Evolutionary conservation across 2,113 vertebrate species (phyloP).

Genomic region (Cavia porcellus): DNA sequence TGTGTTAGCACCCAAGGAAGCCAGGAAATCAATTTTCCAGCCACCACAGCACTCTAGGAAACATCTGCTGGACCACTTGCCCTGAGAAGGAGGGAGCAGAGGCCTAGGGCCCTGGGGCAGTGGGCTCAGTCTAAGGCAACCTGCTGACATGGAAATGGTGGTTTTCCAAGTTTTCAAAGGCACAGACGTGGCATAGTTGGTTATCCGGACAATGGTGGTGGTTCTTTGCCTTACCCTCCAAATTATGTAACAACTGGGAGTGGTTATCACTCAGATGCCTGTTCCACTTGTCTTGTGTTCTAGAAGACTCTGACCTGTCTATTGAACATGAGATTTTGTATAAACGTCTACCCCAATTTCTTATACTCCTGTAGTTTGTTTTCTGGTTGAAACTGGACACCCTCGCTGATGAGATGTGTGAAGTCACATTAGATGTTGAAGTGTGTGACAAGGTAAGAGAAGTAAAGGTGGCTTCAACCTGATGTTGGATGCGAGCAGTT

Average conservation of each 20-base stretch:
- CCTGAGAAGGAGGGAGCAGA: constrained; percentile 36
- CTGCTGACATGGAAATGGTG: not conserved
- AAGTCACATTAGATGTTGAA: not conserved
- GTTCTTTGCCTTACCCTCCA: not conserved
- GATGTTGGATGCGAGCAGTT: constrained; percentile 41
- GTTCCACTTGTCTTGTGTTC: not conserved
- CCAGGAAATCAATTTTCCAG: constrained; percentile 65
- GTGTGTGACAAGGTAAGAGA: not conserved
- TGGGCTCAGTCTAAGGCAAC: not conserved
- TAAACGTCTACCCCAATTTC: not conserved
- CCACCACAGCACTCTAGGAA: constrained; percentile 47
- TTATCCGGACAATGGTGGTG: not conserved
- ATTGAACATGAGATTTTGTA: not conserved
- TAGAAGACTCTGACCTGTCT: not conserved
- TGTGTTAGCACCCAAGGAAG: constrained; percentile 57
- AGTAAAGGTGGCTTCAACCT: constrained; percentile 19
- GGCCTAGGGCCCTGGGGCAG: not conserved
- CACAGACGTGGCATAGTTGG: not conserved
- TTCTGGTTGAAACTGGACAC: constrained; percentile 45
- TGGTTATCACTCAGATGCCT: not conserved
- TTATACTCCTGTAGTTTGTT: constrained; percentile 45
- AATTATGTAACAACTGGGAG: not conserved
- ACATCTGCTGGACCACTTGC: constrained; percentile 61
- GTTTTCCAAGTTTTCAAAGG: not conserved
- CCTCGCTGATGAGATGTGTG: not conserved